Evolutionary conservation across 2,113 vertebrate genomes (phyloP).

Genomic region (Nerophis lumbriciformis): DNA sequence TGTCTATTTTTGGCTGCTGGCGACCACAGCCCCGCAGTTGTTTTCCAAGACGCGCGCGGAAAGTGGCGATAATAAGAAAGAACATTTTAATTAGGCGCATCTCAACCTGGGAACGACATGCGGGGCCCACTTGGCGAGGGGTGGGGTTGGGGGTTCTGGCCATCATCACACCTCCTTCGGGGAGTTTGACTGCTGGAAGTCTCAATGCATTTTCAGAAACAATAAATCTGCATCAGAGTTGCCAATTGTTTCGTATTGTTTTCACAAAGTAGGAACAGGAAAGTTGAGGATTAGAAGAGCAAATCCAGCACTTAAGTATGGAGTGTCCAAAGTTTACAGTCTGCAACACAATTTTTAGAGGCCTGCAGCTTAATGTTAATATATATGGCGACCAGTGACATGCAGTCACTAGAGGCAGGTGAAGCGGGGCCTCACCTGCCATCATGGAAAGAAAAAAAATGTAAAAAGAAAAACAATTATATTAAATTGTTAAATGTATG

Average conservation of each 20-base stretch:
- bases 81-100: slow-evolving; percentile 72
- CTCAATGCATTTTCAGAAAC: slow-evolving; percentile 40
- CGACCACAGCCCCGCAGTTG: slow-evolving; percentile 58
- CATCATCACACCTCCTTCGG: slow-evolving; percentile 46
- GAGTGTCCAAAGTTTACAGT: too few species aligned
- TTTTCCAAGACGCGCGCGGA: slow-evolving; percentile 71
- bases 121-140: slow-evolving; percentile 32
- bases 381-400: too few species aligned
- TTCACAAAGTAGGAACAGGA: background rate
- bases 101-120: slow-evolving; percentile 58
- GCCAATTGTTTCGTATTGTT: background rate
- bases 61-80: slow-evolving; percentile 72
- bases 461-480: too few species aligned
- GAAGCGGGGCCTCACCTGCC: too few species aligned
- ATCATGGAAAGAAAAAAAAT: too few species aligned
- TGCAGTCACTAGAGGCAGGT: too few species aligned
- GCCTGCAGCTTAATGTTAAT: too few species aligned
- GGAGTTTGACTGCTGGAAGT: slow-evolving; percentile 45
- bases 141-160: slow-evolving; percentile 30
- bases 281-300: too few species aligned
- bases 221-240: slow-evolving; percentile 1
- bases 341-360: too few species aligned
- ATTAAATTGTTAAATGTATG: too few species aligned
- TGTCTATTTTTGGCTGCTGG: slow-evolving; percentile 73
- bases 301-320: too few species aligned